Percentiles rank a stretch among this genome's conserved stretches.
Conservation (phyloP, 2,797 vertebrate genomes). For the Microctenopoma lineatum region DNA sequence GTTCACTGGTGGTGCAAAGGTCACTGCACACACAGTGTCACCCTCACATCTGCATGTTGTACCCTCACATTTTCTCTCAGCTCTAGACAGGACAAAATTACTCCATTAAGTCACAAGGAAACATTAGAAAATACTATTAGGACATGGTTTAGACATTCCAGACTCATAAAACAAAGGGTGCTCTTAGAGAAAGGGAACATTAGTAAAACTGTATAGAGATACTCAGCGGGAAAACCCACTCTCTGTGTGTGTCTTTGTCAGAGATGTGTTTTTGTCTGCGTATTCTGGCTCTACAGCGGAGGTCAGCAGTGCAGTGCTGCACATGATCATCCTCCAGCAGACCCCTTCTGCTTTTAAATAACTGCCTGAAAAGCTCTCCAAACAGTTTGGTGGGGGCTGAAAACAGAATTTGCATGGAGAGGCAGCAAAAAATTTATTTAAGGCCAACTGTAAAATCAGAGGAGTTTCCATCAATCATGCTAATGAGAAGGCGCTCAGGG, state of each 20-base stretch:
- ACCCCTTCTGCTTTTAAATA: slow-evolving; percentile 11
- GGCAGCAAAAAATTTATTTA: slow-evolving; percentile 28
- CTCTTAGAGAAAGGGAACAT: not conserved
- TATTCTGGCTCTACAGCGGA: not conserved
- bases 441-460: slow-evolving; percentile 46
- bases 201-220: not conserved
- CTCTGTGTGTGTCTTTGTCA: not conserved
- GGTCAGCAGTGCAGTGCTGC: slow-evolving; percentile 17
- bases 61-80: no score
- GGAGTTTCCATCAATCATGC: slow-evolving; percentile 51
- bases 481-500: slow-evolving; percentile 45
- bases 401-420: slow-evolving; percentile 38
- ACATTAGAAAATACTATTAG: not conserved
- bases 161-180: no score
- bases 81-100: no score
- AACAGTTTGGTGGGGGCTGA: slow-evolving; percentile 9
- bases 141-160: not conserved
- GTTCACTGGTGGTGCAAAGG: no score
- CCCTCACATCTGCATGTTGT: no score
- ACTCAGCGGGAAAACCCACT: not conserved
- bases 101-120: no score
- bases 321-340: not conserved
- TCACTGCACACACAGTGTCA: no score
- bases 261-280: not conserved
- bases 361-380: slow-evolving; percentile 28